These are phyloP conservation scores for Cancer borealis DNA, from an alignment of 2,888 invertebrate genomes.

Conservation along the genomic window DNA sequence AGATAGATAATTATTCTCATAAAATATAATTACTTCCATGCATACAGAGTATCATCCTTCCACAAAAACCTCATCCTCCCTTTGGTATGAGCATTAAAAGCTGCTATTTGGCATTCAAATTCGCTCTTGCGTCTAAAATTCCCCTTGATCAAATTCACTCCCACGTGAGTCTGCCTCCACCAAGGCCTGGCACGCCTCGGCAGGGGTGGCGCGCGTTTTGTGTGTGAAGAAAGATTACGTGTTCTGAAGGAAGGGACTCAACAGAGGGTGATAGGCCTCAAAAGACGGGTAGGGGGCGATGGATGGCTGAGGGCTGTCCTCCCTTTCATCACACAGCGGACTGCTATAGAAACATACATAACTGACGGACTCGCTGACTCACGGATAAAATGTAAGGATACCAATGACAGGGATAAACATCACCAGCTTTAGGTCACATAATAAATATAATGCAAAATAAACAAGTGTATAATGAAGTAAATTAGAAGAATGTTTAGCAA, in stretches of 20 bases:
- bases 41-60: slow-evolving; percentile 59
- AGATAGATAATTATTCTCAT: slow-evolving; percentile 44
- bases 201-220: slow-evolving; percentile 36
- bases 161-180: slow-evolving; percentile 53
- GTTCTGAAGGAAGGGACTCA: slow-evolving; percentile 53
- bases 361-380: background rate
- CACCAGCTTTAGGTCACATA: background rate
- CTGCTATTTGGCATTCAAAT: slow-evolving; percentile 73
- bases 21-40: slow-evolving; percentile 48
- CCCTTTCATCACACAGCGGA: slow-evolving; percentile 30
- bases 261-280: slow-evolving; percentile 58
- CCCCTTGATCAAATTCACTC: slow-evolving; percentile 74
- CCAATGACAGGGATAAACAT: background rate
- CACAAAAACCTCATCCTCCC: slow-evolving; percentile 60
- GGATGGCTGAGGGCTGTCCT: slow-evolving; percentile 20
- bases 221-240: slow-evolving; percentile 63
- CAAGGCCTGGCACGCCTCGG: slow-evolving; percentile 44
- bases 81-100: slow-evolving; percentile 62
- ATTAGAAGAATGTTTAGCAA: background rate
- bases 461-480: background rate
- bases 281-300: slow-evolving; percentile 47
- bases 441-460: background rate
- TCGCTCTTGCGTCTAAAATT: slow-evolving; percentile 74
- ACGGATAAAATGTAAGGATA: background rate
- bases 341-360: background rate